These are phyloP conservation scores for Lichenostomus cassidix DNA, from an alignment of 2,113 vertebrate genomes.

Conservation along the genomic window DNA sequence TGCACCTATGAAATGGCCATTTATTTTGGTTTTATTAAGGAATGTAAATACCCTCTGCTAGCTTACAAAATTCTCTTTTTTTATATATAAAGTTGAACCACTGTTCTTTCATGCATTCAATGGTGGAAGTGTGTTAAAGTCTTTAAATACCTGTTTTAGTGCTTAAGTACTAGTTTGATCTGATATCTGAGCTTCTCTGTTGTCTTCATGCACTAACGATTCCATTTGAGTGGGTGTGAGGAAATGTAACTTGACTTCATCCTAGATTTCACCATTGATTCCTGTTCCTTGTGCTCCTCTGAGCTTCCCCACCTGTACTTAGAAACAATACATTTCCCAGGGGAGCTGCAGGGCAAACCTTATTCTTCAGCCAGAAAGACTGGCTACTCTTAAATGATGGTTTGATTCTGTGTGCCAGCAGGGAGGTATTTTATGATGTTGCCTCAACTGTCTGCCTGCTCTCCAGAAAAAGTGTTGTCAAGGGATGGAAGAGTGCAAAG, in stretches of 20 bases:
- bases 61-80: neutral
- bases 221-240: neutral
- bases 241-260: neutral
- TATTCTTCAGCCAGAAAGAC: neutral
- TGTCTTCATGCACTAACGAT: neutral
- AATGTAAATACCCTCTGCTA: conserved; percentile 11
- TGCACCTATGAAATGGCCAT: conserved; percentile 56
- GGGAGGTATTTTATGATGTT: neutral
- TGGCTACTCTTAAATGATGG: neutral
- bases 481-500: neutral
- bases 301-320: neutral
- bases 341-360: neutral
- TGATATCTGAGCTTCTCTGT: neutral
- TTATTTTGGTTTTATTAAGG: conserved; percentile 47
- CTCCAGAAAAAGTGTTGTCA: neutral
- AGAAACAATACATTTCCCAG: neutral
- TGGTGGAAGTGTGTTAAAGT: neutral
- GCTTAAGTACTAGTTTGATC: neutral
- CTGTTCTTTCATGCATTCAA: neutral
- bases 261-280: neutral
- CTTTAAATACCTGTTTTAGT: conserved; percentile 4
- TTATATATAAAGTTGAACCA: neutral
- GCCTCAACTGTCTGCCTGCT: neutral
- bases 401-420: neutral
- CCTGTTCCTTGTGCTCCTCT: neutral